Conservation (phyloP, 2,113 vertebrate genomes). For the Zosterops pallidus region DNA sequence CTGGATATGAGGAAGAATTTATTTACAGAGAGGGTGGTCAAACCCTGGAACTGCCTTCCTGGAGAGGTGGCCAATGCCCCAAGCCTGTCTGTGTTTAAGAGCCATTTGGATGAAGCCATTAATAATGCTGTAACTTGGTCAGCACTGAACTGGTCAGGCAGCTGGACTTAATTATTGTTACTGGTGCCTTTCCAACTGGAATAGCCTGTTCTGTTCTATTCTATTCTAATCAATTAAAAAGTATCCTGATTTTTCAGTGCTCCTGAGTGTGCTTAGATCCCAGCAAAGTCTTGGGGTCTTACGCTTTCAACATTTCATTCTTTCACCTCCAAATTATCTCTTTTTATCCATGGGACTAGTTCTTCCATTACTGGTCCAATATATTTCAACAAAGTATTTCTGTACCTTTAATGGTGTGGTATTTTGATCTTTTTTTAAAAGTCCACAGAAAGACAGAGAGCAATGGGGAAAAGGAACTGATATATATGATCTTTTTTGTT, state of each 20-base stretch:
- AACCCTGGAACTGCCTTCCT: background rate
- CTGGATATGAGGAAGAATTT: background rate
- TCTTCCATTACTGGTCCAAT: background rate
- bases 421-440: slow-evolving; percentile 29
- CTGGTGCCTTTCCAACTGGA: background rate
- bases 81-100: background rate
- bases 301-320: background rate
- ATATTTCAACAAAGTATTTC: background rate
- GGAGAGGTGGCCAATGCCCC: background rate
- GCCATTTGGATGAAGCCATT: background rate
- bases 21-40: background rate
- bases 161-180: background rate
- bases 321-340: background rate
- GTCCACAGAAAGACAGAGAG: background rate
- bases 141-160: background rate
- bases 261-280: background rate
- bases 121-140: background rate
- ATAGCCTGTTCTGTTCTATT: background rate
- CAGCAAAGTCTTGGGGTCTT: background rate
- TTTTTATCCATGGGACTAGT: background rate
- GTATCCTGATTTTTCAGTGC: background rate
- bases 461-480: background rate
- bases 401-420: background rate
- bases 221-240: background rate
- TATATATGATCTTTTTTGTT: background rate